Evolutionary conservation across 2,888 invertebrate species (phyloP).

Genomic region (Cheilosia vernalis): DNA sequence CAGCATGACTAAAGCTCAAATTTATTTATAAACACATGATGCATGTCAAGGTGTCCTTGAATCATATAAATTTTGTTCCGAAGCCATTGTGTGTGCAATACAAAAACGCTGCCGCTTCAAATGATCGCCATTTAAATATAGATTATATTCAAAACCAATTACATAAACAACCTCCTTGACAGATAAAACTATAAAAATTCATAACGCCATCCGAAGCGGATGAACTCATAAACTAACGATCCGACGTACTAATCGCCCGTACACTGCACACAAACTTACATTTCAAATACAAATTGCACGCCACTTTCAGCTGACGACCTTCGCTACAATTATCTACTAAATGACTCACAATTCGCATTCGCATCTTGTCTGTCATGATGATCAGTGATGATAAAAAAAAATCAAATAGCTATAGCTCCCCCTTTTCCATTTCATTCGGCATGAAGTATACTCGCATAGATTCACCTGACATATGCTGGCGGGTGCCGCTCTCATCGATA

Average conservation of each 20-base stretch:
- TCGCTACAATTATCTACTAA: conserved; percentile 45
- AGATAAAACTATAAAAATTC: not conserved
- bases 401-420: too few species aligned
- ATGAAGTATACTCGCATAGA: conserved; percentile 50
- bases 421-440: conserved; percentile 23
- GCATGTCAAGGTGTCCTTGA: conserved; percentile 19
- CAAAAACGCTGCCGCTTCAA: not conserved
- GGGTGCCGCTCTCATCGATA: conserved; percentile 25
- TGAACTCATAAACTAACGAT: conserved; percentile 55
- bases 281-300: conserved; percentile 51
- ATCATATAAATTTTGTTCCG: not conserved
- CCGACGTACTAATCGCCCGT: not conserved
- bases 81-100: conserved; percentile 16
- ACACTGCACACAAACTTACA: conserved; percentile 13
- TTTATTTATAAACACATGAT: conserved; percentile 48
- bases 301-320: conserved; percentile 62
- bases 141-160: conserved; percentile 14
- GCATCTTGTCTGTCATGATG: conserved; percentile 26
- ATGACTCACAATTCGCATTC: conserved; percentile 39
- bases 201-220: conserved; percentile 22
- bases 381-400: conserved; percentile 15
- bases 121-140: conserved; percentile 23
- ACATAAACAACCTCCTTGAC: conserved; percentile 23
- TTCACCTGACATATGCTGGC: conserved; percentile 50
- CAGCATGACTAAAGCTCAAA: conserved; percentile 13